Evolutionary conservation across 2,888 invertebrate species (phyloP).

Genomic region (Galeopsomyia nigrocyanea): DNA sequence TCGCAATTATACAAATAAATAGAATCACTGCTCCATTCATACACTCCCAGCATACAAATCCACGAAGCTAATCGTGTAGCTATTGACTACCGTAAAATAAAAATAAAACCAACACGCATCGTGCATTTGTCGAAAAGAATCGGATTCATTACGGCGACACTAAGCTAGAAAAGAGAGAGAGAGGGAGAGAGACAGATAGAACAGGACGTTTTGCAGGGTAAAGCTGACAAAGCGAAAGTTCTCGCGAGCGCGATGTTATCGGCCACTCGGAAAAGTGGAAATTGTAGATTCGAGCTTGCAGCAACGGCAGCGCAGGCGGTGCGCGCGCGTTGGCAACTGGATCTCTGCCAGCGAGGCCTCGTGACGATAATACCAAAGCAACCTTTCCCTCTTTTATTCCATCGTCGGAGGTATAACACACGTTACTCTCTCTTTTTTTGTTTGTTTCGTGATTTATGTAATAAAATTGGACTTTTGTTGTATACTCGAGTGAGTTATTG

Average conservation of each 20-base stretch:
- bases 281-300: constrained; percentile 45
- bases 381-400: neutral
- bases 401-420: neutral
- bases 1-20: too few species aligned
- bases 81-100: too few species aligned
- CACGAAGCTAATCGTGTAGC: too few species aligned
- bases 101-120: too few species aligned
- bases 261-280: constrained; percentile 47
- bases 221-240: constrained; percentile 42
- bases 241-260: constrained; percentile 41
- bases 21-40: too few species aligned
- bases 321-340: constrained; percentile 42
- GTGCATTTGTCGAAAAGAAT: neutral
- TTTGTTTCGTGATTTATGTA: too few species aligned
- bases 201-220: constrained; percentile 24
- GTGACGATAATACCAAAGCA: constrained; percentile 46
- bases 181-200: constrained; percentile 6
- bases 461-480: too few species aligned
- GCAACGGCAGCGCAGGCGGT: constrained; percentile 24
- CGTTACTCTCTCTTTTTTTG: too few species aligned
- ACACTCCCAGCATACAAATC: too few species aligned
- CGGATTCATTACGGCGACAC: constrained; percentile 11
- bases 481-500: too few species aligned
- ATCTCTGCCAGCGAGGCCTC: constrained; percentile 38
- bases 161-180: constrained; percentile 10